A percentile compares a stretch with the other conserved stretches of the same genome.
phyloP scores from a whole-genome alignment of 1,140 invertebrate genomes.

The Drosophila novamexicana region DNA sequence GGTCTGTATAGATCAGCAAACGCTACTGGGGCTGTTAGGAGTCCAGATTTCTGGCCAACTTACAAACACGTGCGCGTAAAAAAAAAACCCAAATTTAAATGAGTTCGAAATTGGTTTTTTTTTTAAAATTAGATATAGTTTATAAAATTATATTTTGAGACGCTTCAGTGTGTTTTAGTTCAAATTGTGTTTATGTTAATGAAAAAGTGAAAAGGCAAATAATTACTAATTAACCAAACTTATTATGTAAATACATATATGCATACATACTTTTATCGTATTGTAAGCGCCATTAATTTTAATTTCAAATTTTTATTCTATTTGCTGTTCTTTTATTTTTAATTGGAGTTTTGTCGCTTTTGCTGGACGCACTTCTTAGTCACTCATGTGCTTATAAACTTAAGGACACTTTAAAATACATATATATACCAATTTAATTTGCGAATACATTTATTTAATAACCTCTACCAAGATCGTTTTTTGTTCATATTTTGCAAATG shows the following conservation, averaged over 20 bases:
- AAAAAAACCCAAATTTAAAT: conserved; percentile 22
- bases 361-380: conserved; percentile 66
- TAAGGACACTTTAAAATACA: conserved; percentile 38
- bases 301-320: conserved; percentile 39
- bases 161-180: conserved; percentile 69
- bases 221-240: conserved; percentile 53
- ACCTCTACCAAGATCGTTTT: conserved; percentile 17
- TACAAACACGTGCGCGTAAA: conserved; percentile 5
- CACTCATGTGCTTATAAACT: conserved; percentile 67
- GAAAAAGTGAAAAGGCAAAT: conserved; percentile 72
- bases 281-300: conserved; percentile 26
- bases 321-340: conserved; percentile 62
- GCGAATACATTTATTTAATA: conserved; percentile 8
- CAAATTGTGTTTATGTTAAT: conserved; percentile 63
- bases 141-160: conserved; percentile 58
- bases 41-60: conserved; percentile 1
- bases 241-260: conserved; percentile 40
- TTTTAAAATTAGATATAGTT: conserved; percentile 52
- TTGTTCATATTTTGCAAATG: conserved; percentile 54
- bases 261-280: conserved; percentile 24
- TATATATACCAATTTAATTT: not conserved
- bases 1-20: not conserved
- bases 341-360: conserved; percentile 50
- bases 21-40: not conserved
- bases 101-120: conserved; percentile 23